Base-by-base conservation (phyloP, 1,140 invertebrate genomes). In the Aphelinus atriplicis region DNA sequence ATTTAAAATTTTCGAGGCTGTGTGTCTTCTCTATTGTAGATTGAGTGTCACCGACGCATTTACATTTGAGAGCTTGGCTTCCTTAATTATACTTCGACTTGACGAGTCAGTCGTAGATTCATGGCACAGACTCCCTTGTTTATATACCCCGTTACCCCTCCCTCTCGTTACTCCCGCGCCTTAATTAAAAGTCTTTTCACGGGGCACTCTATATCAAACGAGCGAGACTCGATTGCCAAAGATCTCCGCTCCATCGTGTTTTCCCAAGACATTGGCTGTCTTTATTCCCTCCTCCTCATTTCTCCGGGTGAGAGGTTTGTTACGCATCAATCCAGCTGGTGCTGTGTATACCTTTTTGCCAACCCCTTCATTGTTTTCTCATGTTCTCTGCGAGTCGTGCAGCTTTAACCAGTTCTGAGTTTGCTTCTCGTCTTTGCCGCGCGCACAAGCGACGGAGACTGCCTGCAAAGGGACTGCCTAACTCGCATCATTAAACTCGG, bases 401-500 rank as follows among this genome's bases (percentile, higher is more conserved):
- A 26, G 26, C 26, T 26, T 26, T 26, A 26, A 26, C 26, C 26
- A 26, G 26, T 26, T 26, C 26, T 26, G 26, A 26, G 26, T 26
- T 26, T 26, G 26, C 26, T 26, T 26, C 26, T 42, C 57, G 57
- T 58, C 58, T 2, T 7, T 45, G 7, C 9, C 42, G 26, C 58
- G 58, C 3, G 58, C 58, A 9, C 58, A 45, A 60, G 58, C 42
- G 58, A 60, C 6, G 2, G 58, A 45, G 58, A 26, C 42, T 7
- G 10, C 7, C 47, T 63, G 61, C 78, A 79, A 80, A 80, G 75
- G 69, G 78, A 77, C 78, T 79, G 78, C 73, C 78, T 72, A 75
- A 80, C 78, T 77, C 75, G 69, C 78, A 75, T 80, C 78, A 70
- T 79, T 79, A 80, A 78, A 76, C 79, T 43, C 26, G 56, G 45